These are phyloP conservation scores for Solenopsis fugax DNA, from an alignment of 1,140 invertebrate genomes.

Conservation along the genomic window DNA sequence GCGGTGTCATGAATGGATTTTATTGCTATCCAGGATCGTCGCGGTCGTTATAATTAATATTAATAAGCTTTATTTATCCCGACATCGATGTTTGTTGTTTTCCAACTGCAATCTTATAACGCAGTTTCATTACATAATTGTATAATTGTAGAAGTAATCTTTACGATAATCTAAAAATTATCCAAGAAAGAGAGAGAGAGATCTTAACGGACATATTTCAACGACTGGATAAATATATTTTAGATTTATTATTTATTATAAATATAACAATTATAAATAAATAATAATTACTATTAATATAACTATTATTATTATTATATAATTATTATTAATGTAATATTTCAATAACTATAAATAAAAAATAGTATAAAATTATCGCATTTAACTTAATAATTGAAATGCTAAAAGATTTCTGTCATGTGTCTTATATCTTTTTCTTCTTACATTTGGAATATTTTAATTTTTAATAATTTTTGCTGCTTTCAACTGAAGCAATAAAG, in stretches of 20 bases:
- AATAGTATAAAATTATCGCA: neutral
- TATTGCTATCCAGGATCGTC: neutral
- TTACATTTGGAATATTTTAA: neutral
- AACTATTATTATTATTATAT: no score
- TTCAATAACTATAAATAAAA: constrained; percentile 15
- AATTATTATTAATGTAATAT: neutral
- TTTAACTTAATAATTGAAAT: neutral
- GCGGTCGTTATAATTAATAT: constrained; percentile 33
- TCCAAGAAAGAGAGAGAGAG: neutral
- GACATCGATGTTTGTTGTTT: neutral
- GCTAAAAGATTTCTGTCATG: neutral
- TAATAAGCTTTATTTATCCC: constrained; percentile 6
- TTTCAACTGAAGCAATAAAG: neutral
- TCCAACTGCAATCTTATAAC: neutral
- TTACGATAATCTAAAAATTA: constrained; percentile 19
- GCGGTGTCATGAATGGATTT: neutral
- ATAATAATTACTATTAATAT: neutral
- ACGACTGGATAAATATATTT: neutral
- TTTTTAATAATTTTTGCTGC: neutral
- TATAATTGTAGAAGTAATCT: neutral
- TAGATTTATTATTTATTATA: neutral
- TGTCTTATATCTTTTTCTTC: neutral
- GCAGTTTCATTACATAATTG: neutral
- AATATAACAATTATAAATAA: constrained; percentile 13
- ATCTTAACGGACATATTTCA: neutral